Base-by-base conservation (phyloP, 2,888 invertebrate genomes). In the Macrosoma leucophasiata region DNA sequence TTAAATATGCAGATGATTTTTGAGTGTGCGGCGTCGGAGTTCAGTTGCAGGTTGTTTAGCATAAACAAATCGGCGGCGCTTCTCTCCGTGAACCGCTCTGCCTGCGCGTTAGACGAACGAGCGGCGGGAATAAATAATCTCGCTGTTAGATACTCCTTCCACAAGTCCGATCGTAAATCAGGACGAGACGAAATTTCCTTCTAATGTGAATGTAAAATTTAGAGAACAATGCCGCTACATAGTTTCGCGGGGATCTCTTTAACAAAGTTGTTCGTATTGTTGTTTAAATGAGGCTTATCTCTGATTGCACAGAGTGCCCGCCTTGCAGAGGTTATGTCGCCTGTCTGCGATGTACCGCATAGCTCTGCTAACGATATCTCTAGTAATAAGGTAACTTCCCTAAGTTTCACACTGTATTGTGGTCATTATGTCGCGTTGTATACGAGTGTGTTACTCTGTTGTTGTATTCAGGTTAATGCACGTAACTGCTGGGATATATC, bases 1-100 rank as follows among this genome's bases (percentile, higher is more conserved):
- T 70, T 68, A 65, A 68, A 70, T 71, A 76, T 77, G 73, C 55
- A 67, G 75, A 76, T 75, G 49, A 68, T 72, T 76, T 70, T 69
- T 65, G 63, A 71, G 62, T 67, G 55, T 57, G 58, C 66, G 51
- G 48, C 52, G 56, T 54, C 55, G 47, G 52, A 66, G 66, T 70
- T 69, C 36, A 54, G 63, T 61, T 67, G 64, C 61, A 66, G 52
- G 58, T 67, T 68, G 64, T 66, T 78, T 73, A 73, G 65, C 74
- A 75, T 75, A 74, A 72, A 75, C 73, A 74, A 75, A 73, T 72
- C 66, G 64, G 62, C 39, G 50, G 51, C 48, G 52, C 44, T 52
- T 41, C 48, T 53, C 47, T 52, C 50, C 46, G 46, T 39, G 39
- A 39, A 23, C 39, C 39, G 35, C 41, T 27, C 36, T 39, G 37